Evolutionary conservation across 2,113 vertebrate species (phyloP).

Genomic region (Eidolon helvum): DNA sequence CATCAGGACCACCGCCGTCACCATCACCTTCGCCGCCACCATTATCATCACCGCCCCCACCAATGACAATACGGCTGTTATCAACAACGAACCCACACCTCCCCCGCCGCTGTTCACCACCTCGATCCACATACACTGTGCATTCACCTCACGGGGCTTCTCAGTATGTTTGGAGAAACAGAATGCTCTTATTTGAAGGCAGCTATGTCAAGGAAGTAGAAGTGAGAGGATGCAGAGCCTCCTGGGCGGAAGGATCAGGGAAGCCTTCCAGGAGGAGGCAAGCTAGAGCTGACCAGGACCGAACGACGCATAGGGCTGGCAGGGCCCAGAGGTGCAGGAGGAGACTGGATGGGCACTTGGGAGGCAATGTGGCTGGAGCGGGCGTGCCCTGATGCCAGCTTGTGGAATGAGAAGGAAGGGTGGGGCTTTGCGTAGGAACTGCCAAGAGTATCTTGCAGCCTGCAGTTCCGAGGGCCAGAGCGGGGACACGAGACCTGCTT

Average conservation of each 20-base stretch:
- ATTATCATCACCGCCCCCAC: not conserved
- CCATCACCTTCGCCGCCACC: fast-evolving
- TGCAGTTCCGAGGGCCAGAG: not conserved
- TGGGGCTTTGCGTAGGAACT: not conserved
- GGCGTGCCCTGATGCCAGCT: not conserved
- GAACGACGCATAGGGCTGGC: not conserved
- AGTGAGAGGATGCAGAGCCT: not conserved
- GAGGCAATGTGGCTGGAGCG: not conserved
- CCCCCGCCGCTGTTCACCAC: fast-evolving
- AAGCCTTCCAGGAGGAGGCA: conserved; percentile 10
- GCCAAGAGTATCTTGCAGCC: not conserved
- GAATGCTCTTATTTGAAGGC: not conserved
- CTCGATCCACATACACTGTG: fast-evolving
- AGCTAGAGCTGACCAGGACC: not conserved
- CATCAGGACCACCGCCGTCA: fast-evolving
- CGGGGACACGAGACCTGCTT: too few species aligned
- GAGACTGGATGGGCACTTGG: not conserved
- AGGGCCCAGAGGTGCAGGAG: not conserved
- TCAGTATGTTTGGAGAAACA: not conserved
- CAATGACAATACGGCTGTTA: not conserved
- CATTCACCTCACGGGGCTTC: not conserved
- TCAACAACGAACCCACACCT: not conserved
- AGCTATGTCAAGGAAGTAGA: not conserved
- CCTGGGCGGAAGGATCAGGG: not conserved
- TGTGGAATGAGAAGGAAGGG: not conserved